Conservation (phyloP, 2,797 vertebrate species). For the Mus minutoides region DNA sequence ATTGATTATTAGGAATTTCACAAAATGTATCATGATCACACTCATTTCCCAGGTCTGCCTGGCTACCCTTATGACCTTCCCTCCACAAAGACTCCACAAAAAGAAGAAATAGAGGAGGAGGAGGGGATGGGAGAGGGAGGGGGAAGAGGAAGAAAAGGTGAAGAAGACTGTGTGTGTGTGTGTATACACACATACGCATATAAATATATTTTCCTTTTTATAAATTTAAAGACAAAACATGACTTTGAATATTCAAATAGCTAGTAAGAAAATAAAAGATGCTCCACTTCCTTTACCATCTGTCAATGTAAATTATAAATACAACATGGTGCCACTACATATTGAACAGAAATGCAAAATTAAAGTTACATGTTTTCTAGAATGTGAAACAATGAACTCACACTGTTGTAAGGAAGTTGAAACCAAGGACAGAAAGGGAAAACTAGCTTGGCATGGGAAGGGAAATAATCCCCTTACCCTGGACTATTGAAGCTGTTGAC, state of each 20-base stretch:
- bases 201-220: neutral
- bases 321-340: neutral
- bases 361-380: conserved; percentile 35
- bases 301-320: conserved; percentile 25
- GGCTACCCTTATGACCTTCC: neutral
- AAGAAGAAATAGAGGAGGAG: too few species aligned
- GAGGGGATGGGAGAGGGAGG: too few species aligned
- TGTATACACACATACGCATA: neutral
- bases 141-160: too few species aligned
- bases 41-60: neutral
- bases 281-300: neutral
- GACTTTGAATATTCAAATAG: conserved; percentile 37
- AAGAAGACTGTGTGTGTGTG: neutral
- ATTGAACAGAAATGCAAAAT: conserved; percentile 15
- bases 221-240: conserved; percentile 31
- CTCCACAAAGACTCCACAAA: neutral
- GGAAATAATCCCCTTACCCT: neutral
- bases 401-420: neutral
- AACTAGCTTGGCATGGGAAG: neutral
- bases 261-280: conserved; percentile 47
- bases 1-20: neutral
- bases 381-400: neutral
- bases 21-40: neutral
- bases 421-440: neutral
- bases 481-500: neutral